Percentiles rank a stretch among this genome's conserved stretches.
Conservation (phyloP, 1,140 invertebrate species). For the Pseudomyrmex sp. region DNA sequence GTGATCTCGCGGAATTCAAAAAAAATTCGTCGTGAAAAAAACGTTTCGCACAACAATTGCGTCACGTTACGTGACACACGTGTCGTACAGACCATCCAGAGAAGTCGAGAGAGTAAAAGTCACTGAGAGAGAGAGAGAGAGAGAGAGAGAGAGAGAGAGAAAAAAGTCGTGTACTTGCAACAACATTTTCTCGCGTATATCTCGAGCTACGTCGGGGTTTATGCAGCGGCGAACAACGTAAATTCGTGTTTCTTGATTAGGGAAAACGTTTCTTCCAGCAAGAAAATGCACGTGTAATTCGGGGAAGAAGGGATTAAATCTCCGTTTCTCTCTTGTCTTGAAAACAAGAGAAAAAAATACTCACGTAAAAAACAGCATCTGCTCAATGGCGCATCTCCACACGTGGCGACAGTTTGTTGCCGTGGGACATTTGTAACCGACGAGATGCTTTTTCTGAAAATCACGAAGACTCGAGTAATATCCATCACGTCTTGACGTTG, state of each 20-base stretch:
- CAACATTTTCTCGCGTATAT: too few relatives aligned
- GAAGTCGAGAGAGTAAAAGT: too few relatives aligned
- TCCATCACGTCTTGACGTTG: background rate
- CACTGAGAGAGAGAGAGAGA: too few relatives aligned
- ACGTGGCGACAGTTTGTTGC: slow-evolving; percentile 96
- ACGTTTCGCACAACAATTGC: too few relatives aligned
- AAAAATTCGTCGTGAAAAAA: too few relatives aligned
- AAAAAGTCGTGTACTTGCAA: too few relatives aligned
- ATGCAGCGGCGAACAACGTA: background rate
- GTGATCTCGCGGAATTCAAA: too few relatives aligned
- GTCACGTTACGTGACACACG: too few relatives aligned
- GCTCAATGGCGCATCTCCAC: slow-evolving; percentile 98
- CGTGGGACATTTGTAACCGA: slow-evolving; percentile 97
- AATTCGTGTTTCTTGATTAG: background rate
- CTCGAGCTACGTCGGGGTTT: background rate
- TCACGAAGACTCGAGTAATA: slow-evolving; percentile 41
- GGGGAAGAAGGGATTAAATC: background rate
- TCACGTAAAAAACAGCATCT: slow-evolving; percentile 99
- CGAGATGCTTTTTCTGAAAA: slow-evolving; percentile 97
- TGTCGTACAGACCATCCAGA: too few relatives aligned
- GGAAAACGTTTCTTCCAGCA: background rate
- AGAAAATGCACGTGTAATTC: background rate
- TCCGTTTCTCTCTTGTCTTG: background rate
- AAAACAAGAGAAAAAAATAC: slow-evolving; percentile 80
- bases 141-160: too few relatives aligned